Evolutionary conservation across 2,888 invertebrate genomes (phyloP).

Genomic region (Ophioninae sp.): DNA sequence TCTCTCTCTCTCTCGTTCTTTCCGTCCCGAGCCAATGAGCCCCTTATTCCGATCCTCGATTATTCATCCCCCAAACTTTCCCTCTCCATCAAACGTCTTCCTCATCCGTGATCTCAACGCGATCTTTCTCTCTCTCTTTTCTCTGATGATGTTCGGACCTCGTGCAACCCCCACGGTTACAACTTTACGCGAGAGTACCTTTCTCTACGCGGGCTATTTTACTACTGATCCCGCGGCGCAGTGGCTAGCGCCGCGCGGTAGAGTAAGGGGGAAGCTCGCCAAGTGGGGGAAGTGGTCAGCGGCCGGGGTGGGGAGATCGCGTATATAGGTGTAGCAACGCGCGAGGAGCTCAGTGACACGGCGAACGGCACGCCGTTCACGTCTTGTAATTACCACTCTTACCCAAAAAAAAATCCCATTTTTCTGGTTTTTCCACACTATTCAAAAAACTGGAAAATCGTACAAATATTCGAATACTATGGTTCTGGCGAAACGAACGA

Average conservation of each 20-base stretch:
- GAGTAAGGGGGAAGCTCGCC: neutral
- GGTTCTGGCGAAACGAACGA: too few species aligned
- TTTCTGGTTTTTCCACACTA: too few species aligned
- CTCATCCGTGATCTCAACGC: neutral
- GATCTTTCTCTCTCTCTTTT: neutral
- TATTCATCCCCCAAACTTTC: conserved; percentile 63
- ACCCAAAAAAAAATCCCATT: too few species aligned
- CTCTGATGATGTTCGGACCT: neutral
- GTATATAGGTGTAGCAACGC: neutral
- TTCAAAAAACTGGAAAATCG: too few species aligned
- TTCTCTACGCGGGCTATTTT: conserved; percentile 60
- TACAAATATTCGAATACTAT: too few species aligned
- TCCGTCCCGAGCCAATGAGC: conserved; percentile 43
- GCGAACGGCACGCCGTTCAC: conserved; percentile 13
- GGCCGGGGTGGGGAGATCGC: neutral
- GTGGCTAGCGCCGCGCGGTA: neutral
- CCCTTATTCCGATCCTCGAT: conserved; percentile 39
- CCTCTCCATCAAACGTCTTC: neutral
- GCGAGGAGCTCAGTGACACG: conserved; percentile 8
- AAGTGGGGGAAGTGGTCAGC: neutral
- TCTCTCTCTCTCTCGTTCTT: neutral
- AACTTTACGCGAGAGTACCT: conserved; percentile 30
- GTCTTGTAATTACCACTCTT: neutral
- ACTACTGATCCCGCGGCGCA: conserved; percentile 44
- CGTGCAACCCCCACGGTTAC: conserved; percentile 5